Base-by-base conservation (phyloP, 2,888 invertebrate species). In the Oxyscelio sp. region DNA sequence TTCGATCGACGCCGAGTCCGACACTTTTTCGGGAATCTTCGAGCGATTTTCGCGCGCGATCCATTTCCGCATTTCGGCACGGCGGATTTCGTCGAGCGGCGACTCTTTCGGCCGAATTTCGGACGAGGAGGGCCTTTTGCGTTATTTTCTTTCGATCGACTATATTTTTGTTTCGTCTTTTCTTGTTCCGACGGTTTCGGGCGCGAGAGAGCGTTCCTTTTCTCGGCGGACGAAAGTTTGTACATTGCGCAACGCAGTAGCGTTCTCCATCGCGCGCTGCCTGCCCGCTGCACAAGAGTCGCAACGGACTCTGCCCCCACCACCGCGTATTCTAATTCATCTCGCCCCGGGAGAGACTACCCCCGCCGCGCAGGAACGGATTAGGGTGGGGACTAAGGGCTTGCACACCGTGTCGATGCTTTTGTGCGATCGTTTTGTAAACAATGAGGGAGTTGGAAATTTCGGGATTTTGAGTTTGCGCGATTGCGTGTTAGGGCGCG, bases 191-290 rank as follows among this genome's bases (percentile, higher is more conserved):
- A 48, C 21, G 43, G n/a, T 79, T 80, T 65, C 59, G 80, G 50
- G 9, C 59, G 43, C 71, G 45, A 61, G 56, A 59, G 52, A 68
- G 80, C 75, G 68, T 78, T 77, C 65, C 73, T 73, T 78, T 85
- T 65, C 78, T 84, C 63, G 87, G 87, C 82, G 90, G 88, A 90
- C 91, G 92, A 90, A 91, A 92, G 89, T 92, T 90, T 80, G 90
- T 90, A 84, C 90, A 92, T 92, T 93, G 92, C 93, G 93, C 93
- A 93, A 92, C 90, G 91, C 92, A 86, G 77, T 85, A 73, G 89
- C 88, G 90, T 90, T 90, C 88, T 85, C 88, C 85, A 83, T 83
- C 85, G 87, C 88, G 87, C 87, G 86, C 50, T 50, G 66, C 66
- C 40, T 58, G 85, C 88, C 65, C 85, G 90, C 84, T 84, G 88